Conservation (phyloP, 2,113 vertebrate species). For the Nematolebias whitei region DNA sequence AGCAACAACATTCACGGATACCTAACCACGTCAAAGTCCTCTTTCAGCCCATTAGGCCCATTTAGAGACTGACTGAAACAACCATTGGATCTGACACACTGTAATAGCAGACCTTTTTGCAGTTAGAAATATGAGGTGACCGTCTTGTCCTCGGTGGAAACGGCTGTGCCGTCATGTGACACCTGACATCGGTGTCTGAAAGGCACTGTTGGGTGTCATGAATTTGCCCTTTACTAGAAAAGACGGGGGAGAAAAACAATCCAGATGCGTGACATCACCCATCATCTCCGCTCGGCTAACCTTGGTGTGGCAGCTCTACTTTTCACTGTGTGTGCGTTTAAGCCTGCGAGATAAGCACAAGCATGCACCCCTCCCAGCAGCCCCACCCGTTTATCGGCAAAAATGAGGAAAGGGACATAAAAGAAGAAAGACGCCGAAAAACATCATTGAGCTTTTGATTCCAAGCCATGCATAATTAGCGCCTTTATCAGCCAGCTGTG, state of each 20-base stretch:
- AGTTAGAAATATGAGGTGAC: conserved; percentile 35
- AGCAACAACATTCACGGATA: conserved; percentile 34
- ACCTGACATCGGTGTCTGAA: conserved; percentile 42
- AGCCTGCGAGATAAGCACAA: conserved; percentile 42
- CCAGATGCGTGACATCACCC: conserved; percentile 64
- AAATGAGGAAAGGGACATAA: conserved; percentile 18
- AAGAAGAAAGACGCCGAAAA: conserved; percentile 28
- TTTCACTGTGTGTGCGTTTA: conserved; percentile 16
- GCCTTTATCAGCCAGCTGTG: conserved; percentile 68
- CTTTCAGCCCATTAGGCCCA: conserved; percentile 48
- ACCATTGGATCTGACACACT: conserved; percentile 51
- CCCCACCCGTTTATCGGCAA: conserved; percentile 44
- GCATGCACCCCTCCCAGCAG: conserved; percentile 21
- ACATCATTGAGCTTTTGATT: conserved; percentile 57
- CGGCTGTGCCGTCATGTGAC: conserved; percentile 30
- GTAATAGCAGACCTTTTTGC: conserved; percentile 38
- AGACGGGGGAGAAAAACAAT: not conserved
- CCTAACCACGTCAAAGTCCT: conserved; percentile 55
- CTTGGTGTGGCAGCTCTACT: conserved; percentile 40
- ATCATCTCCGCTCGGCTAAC: conserved; percentile 52
- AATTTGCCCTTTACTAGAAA: conserved; percentile 28
- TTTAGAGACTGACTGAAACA: conserved; percentile 39
- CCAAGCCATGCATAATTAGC: conserved; percentile 59
- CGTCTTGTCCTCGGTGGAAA: conserved; percentile 28
- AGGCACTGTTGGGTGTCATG: conserved; percentile 19